Evolutionary conservation across 2,888 invertebrate species (phyloP).

Genomic region (Apodemia hepburni): DNA sequence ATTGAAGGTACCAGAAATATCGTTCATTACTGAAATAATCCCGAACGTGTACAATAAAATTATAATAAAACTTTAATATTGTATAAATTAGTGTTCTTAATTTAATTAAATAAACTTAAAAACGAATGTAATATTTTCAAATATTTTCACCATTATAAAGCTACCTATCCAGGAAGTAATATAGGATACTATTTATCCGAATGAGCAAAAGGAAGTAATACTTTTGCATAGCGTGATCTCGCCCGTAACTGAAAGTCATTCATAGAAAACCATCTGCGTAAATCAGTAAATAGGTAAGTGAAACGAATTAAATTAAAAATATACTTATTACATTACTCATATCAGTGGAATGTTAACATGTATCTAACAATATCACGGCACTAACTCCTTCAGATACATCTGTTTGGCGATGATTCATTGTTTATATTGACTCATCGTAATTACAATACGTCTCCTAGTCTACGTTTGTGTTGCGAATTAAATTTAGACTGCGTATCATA

Average conservation of each 20-base stretch:
- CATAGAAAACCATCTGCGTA: neutral
- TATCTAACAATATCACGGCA: slow-evolving; percentile 30
- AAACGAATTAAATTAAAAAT: neutral
- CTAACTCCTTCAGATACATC: slow-evolving; percentile 36
- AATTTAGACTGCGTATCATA: neutral
- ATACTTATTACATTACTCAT: slow-evolving; percentile 33
- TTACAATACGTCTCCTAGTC: slow-evolving; percentile 30
- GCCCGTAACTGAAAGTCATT: neutral
- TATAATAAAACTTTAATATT: no score
- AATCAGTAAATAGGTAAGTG: slow-evolving; percentile 7
- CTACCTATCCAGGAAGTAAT: no score
- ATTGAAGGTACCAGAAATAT: neutral
- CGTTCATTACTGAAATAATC: no score
- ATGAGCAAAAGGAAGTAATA: no score
- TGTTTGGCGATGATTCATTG: slow-evolving; percentile 38
- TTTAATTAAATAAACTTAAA: no score
- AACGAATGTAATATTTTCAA: no score
- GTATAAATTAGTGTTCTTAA: no score
- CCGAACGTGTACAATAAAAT: no score
- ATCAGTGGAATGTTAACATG: slow-evolving; percentile 35
- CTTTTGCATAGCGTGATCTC: no score
- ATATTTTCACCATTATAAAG: no score
- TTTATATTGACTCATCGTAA: slow-evolving; percentile 38
- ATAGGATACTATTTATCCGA: no score
- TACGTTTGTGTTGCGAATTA: slow-evolving; percentile 22